Base-by-base conservation (phyloP, 2,888 invertebrate species). In the Thereva nobilitata region DNA sequence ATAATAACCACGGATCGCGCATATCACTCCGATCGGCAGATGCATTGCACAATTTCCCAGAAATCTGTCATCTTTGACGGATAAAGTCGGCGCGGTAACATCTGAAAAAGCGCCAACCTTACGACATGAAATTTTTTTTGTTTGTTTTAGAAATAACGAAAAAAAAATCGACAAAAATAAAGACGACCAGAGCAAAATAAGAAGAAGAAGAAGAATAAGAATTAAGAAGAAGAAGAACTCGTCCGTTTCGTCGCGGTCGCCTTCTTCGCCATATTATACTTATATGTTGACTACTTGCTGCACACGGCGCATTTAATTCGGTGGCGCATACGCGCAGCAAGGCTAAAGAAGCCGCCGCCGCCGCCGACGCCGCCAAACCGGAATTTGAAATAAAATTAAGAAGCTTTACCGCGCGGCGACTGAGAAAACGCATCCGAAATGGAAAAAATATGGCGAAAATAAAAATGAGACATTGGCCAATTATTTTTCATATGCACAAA, bases 51-150 rank as follows among this genome's bases (percentile, higher is more conserved):
- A 42, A 45, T 47, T 64, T 64, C 64, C 47, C 64, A 64, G 64
- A 64, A 64, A 64, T 64, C 64, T 64, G 64, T 64, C 64, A 64
- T 64, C 64, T 64, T 64, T 64, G 64, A 64, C 64, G 54, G 64
- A 55, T 64, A 54, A 45, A 54, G 64, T 55, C 64, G 52, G 52
- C 64, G 23, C 23, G 23, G 23, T 23, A 23, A 64, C 64, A 64
- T 64, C 64, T 64, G 64, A 64, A 37, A 54, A 53, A 64, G 54
- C 64, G 64, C 63, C 63, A 64, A 37, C 47, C 59, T 23, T 45
- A 38, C 52, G 42, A 41, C 35, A 52, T 42, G 64, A 12, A 64
- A 10, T 41, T 9, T 53, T 23, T 53, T 23, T 37, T 42, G n/a
- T 42, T 9, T 42, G 2, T 9, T 42, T 3, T 7, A 42, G 4